Evolutionary conservation across 2,797 vertebrate genomes (phyloP), one percentile per base, ranked within the genome.

Genomic region (Macropodus opercularis): DNA sequence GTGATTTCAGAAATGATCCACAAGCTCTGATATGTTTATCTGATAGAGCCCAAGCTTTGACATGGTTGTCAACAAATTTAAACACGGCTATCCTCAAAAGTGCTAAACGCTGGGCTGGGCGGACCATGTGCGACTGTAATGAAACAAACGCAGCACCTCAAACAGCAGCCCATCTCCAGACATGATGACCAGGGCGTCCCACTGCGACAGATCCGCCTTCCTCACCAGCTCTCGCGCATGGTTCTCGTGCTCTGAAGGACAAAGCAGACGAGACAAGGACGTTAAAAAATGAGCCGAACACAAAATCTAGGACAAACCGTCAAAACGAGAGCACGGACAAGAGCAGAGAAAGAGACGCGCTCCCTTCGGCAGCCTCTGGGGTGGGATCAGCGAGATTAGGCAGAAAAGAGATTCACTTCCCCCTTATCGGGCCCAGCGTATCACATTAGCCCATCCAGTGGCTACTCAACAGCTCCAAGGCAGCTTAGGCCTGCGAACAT

Each of bases 111-210:
- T 15, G 6, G 17, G 17, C 8, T 34, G 9, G 48, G n/a, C 40
- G 19, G 27, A 27, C 46, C 46, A 21, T 35, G 6, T 0, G 9
- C 3, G 27, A 26, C 21, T 61, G 27, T 43, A 26, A 44, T 39
- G 39, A 11, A 9, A 0, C 43, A 1, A 6, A 24, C 35, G 7
- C 6, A n/a, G 36, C 6, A 98, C 97, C 95, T 98, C 96, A 0
- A 93, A 94, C 22, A 98, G 87, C 63, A 98, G 90, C 41, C 96
- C 97, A 0, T 98, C 97, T 60, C 97, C 97, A 0, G 97, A 92
- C 94, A 98, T 90, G 84, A 96, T 92, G 14, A 94, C 95, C 84
- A 98, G 39, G 0, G 93, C 92, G 0, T 96, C 95, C 94, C 96
- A 98, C 74, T 90, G 87, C 0, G 93, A 87, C 83, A 98, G 88